Evolutionary conservation across 2,888 invertebrate species (phyloP), one percentile per base, ranked within the genome.

Genomic region (Eucera pruinosa): DNA sequence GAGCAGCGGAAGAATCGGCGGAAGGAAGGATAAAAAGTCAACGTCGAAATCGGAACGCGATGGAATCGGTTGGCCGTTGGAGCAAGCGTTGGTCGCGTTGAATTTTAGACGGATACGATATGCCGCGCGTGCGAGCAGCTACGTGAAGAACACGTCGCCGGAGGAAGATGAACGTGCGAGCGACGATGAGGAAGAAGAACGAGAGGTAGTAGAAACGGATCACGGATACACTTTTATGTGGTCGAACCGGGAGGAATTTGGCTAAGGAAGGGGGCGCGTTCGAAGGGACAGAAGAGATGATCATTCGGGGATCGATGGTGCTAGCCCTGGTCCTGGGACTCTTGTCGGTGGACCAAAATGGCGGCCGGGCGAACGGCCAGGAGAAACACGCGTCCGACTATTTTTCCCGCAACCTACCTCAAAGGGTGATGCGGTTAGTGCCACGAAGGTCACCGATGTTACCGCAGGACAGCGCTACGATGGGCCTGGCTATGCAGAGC

Each of bases 401-500:
- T 36, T 71, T 64, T 36, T 62, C 60, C 39, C 78, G 60, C 33
- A 76, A 81, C 62, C 76, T 82, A 80, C 74, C 85, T 64, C 82
- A 84, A 76, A 85, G 82, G 71, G 80, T 85, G 76, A 82, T 77
- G 76, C 87, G 90, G 71, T 76, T 89, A 74, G 89, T 90, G 66
- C 90, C 90, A 64, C 85, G 91, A 73, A 87, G 92, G 68, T 92
- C 92, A 75, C 88, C 91, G 43, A 89, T 89, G 90, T 72, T 90
- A 75, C 90, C 90, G 69, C 91, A 89, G 87, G 90, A 90, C 69
- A 86, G 87, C 75, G 69, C 84, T 11, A 75, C 72, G 69, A 85
- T 83, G 85, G 91, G 90, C n/a, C 89, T 92, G 62, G 88, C 91
- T 50, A 97, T 97, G 97, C 97, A 97, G 93, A 97, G 97, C 82